Evolutionary conservation across 2,113 vertebrate species (phyloP).

Genomic region (Melanostigma gelatinosum): DNA sequence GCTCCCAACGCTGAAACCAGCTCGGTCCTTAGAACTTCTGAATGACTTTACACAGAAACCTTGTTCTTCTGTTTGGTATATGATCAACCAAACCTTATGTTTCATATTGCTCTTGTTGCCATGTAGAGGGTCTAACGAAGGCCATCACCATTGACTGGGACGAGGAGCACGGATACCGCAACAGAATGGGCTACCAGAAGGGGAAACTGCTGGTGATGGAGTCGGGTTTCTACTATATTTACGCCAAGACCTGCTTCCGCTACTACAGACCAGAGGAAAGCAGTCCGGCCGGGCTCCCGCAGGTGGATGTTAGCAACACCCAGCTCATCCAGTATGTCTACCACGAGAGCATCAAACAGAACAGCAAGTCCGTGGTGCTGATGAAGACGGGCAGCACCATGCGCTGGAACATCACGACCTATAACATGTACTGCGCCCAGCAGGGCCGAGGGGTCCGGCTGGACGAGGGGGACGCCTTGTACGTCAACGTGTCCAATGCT

Average conservation of each 20-base stretch:
- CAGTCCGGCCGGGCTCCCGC: conserved; percentile 31
- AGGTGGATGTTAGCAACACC: conserved; percentile 82
- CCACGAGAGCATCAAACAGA: conserved; percentile 87
- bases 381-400: conserved; percentile 95
- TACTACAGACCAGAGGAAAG: conserved; percentile 78
- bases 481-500: conserved; percentile 90
- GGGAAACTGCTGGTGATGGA: conserved; percentile 86
- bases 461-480: conserved; percentile 88
- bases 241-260: conserved; percentile 95
- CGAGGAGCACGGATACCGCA: conserved; percentile 73
- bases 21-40: too few species aligned
- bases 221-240: conserved; percentile 94
- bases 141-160: conserved; percentile 87
- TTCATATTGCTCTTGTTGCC: background rate
- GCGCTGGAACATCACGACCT: conserved; percentile 87
- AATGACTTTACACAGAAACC: too few species aligned
- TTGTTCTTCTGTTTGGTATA: too few species aligned
- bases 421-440: conserved; percentile 95
- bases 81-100: background rate
- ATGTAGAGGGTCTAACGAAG: conserved; percentile 58
- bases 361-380: conserved; percentile 77
- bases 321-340: conserved; percentile 93
- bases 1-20: background rate
- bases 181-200: conserved; percentile 81
- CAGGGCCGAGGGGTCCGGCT: conserved; percentile 91